Evolutionary conservation across 2,797 vertebrate genomes (phyloP), one percentile per base, ranked within the genome.

Genomic region (Anguilla megastoma): DNA sequence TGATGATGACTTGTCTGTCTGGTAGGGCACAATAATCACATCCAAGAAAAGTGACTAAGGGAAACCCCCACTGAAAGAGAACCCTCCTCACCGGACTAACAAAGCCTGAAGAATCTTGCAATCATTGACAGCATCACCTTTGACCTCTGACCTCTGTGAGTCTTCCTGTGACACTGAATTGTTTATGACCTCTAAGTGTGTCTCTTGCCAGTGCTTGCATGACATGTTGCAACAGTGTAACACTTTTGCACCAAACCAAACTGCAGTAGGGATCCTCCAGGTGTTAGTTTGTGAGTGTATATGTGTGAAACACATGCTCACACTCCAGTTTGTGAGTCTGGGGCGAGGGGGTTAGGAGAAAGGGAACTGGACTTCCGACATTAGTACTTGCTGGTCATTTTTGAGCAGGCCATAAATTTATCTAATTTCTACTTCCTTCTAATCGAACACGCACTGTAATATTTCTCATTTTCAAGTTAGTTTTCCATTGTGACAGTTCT

Each of bases 1-100:
- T 33, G 4, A 7, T 14, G 9, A 89, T 90, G 88, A 92, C 88
- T 86, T 88, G 52, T 86, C 85, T 33, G 86, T 80, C 89, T 88
- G 85, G 87, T 90, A 89, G 71, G 85, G 87, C 84, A 83, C 33
- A 50, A 2, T 87, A 58, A 27, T 85, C 83, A 89, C 89, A 87
- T 90, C 87, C 10, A 0, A 45, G 79, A 27, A 9, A 88, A 91
- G 90, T 89, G 89, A 92, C 36, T 21, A 50, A 74, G 85, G 33
- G 18, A 60, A 85, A 79, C 50, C 45, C 3, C 33, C 41, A 50
- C 41, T 56, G 41, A 69, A 54, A 80, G 76, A 6, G 16, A 80
- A 33, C 30, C 71, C 33, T 33, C 16, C 76, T 41, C 76, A 48
- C 16, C 16, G 4, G 33, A 8, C 0, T 3, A 14, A 45, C 33